Base-by-base conservation (phyloP, 1,140 invertebrate species). In the Pissodes strobi region DNA sequence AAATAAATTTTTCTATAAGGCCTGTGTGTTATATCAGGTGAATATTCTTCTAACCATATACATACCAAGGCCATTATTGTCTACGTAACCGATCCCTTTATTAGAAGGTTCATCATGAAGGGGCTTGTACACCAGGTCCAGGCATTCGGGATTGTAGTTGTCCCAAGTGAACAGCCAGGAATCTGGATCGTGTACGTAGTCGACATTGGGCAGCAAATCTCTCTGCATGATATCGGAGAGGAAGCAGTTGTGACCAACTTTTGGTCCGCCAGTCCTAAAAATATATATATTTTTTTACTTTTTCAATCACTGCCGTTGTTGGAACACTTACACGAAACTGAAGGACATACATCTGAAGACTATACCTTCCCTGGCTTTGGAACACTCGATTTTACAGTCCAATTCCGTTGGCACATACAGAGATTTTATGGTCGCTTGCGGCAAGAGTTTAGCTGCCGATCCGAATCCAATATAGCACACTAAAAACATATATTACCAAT, bases 401-500 rank as follows among this genome's bases (percentile, higher is more conserved):
- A 81, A 73, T 70, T 90, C 88, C 8, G 84, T 84, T 19, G 80
- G 77, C 1, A 86, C 84, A 0, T 80, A 79, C 5, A 86, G 77
- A 9, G 85, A 83, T 38, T 84, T 86, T 52, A 84, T 82, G 1
- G 90, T 82, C 0, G 89, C 86, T 6, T 83, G 74, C 0, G 86
- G 82, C n/a, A 86, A 80, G 2, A 91, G 76, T 69, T 83, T 84
- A 2, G 89, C 88, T 0, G 88, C 84, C 8, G 81, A 87, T 12
- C 87, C 86, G 70, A 90, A 90, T 45, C 85, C 86, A 22, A 88
- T 79, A 72, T 91, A 91, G 71, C 90, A 92, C 60, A 86, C 88
- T 88, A 77, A 48, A 80, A 80, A 27, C n/a, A n/a, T n/a, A n/a
- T 27, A 27, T 27, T 27, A 27, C 4, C 9, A 27, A 27, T 27